A percentile compares a stretch with the other conserved stretches of the same genome.
phyloP scores from a whole-genome alignment of 2,797 vertebrate species.

The Megalops cyprinoides region DNA sequence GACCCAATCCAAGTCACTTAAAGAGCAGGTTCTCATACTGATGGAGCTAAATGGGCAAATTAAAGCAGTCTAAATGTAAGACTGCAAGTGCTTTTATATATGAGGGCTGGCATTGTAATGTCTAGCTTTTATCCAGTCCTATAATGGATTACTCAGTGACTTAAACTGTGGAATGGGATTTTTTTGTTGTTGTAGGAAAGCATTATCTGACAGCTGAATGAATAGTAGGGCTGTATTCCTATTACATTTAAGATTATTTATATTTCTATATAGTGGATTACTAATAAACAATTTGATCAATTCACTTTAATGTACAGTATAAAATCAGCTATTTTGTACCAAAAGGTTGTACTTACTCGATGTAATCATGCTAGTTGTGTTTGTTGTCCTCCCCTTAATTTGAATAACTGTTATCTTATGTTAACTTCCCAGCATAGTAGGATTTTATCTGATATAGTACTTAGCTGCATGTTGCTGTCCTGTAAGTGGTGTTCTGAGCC shows the following conservation, averaged over 20 bases:
- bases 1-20: neutral
- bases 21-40: neutral
- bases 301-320: neutral
- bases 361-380: neutral
- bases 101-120: neutral
- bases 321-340: neutral
- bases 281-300: neutral
- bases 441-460: neutral
- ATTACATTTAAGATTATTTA: neutral
- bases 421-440: neutral
- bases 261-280: conserved; percentile 1
- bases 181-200: conserved; percentile 1
- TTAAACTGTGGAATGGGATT: conserved; percentile 15
- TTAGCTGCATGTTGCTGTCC: neutral
- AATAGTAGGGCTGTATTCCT: neutral
- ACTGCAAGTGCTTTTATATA: neutral
- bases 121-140: neutral
- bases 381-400: neutral
- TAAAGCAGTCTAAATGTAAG: neutral
- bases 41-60: neutral
- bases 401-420: neutral
- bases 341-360: neutral
- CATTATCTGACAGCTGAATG: neutral
- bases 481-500: neutral
- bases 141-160: conserved; percentile 41